Evolutionary conservation across 2,888 invertebrate species (phyloP).

Genomic region (Ophion obscuratus): DNA sequence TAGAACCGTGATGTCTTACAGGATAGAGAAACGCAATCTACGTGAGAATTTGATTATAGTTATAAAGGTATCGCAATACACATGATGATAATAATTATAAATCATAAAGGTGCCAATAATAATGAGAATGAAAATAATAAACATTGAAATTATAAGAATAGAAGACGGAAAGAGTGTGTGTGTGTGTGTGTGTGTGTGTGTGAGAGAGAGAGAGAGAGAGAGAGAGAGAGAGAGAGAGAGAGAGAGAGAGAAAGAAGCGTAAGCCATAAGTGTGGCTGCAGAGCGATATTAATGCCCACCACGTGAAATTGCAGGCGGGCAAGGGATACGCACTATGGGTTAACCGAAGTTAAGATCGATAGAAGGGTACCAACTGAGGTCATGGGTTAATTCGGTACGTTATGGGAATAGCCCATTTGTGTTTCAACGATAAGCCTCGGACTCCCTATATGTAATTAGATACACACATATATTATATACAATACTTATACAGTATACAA

Average conservation of each 20-base stretch:
- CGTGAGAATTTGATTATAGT: too few species aligned
- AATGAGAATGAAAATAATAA: too few species aligned
- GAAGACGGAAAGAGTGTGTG: too few species aligned
- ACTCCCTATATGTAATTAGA: conserved; percentile 69
- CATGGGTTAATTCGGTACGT: conserved; percentile 72
- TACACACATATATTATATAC: neutral
- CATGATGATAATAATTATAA: too few species aligned
- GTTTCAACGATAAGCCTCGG: conserved; percentile 70
- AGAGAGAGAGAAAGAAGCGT: neutral
- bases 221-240: neutral
- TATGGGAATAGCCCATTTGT: conserved; percentile 68
- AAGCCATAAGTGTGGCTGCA: conserved; percentile 9
- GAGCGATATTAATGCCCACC: conserved; percentile 21
- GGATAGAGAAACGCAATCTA: too few species aligned
- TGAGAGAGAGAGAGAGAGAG: too few species aligned
- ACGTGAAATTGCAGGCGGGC: conserved; percentile 3
- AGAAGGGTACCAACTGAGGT: conserved; percentile 27
- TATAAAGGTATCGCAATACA: too few species aligned
- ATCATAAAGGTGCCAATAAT: too few species aligned
- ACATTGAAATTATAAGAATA: too few species aligned
- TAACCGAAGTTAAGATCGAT: conserved; percentile 54
- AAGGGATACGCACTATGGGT: conserved; percentile 22
- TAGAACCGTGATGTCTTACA: too few species aligned
- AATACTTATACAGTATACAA: too few species aligned
- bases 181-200: too few species aligned